Base-by-base conservation (phyloP, 2,797 vertebrate genomes). In the Leontocebus nigricollis region DNA sequence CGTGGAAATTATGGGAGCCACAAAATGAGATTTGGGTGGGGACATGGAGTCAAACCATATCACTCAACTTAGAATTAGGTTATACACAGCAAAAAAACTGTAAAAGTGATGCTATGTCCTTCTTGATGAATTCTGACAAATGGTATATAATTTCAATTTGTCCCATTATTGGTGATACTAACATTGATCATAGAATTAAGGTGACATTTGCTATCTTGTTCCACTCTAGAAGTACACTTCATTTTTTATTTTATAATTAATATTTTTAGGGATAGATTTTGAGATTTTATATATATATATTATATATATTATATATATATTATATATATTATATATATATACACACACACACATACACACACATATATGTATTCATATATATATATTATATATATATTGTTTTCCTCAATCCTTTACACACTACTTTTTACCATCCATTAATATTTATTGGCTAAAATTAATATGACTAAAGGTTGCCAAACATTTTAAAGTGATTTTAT, bases 181-280 rank as follows among this genome's bases (percentile, higher is more conserved):
- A 77, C 8, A 85, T 85, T 88, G 22, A 83, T 75, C 20, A 81
- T 12, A 83, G 61, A 50, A 88, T 88, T 89, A 55, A 84, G n/a
- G 17, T 84, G n/a, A 13, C 7, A 22, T 41, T 86, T 92, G 36
- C 59, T 80, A 55, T 27, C 14, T 81, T 82, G 90, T 1, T 83
- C 27, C 1, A 12, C 10, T 93, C 17, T 85, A 36, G 73, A 59
- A 17, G 7, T 39, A 27, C 0, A 61, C 1, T 72, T 41, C 52
- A 20, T 44, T 50, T 72, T 67, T 83, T 82, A 73, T 20, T 79
- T 88, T 22, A 1, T n/a, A 67, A 90, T 80, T 76, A 94, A 20
- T 76, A 61, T 70, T 84, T 17, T 48, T 64, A 36, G 39, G 17
- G 9, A 84, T 1, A 27, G 39, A 41, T 46, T 92, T 82, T 73